Conservation (phyloP, 2,797 vertebrate species). For the Paedocypris micromegethes region DNA sequence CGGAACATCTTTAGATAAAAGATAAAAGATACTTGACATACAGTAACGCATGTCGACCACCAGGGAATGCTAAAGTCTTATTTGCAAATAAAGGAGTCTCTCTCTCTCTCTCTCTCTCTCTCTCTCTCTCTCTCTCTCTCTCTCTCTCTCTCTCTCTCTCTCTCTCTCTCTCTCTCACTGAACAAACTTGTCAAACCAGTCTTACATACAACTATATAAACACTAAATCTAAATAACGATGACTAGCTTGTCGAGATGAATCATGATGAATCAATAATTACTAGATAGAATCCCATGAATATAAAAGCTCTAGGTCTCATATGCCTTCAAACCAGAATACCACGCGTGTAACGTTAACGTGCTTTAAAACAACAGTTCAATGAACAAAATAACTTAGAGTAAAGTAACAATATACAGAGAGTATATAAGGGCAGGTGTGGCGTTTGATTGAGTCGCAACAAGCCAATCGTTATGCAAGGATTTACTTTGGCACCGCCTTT, state of each 20-base stretch:
- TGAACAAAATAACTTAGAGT: neutral
- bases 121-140: neutral
- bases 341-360: neutral
- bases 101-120: slow-evolving; percentile 4
- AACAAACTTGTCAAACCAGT: slow-evolving; percentile 38
- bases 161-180: neutral
- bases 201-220: slow-evolving; percentile 1
- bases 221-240: slow-evolving; percentile 2
- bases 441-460: slow-evolving; percentile 33
- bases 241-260: slow-evolving; percentile 30
- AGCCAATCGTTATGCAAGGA: slow-evolving; percentile 24
- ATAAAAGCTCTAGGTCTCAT: neutral
- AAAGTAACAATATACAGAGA: slow-evolving; percentile 17
- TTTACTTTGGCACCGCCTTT: slow-evolving; percentile 33
- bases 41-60: neutral
- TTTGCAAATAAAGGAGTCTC: neutral
- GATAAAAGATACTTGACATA: neutral
- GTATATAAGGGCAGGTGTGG: slow-evolving; percentile 41
- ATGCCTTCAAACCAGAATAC: neutral
- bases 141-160: neutral
- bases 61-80: slow-evolving; percentile 6
- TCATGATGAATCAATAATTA: slow-evolving; percentile 1
- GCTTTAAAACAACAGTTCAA: too few relatives aligned
- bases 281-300: neutral
- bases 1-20: too few relatives aligned